These are phyloP conservation scores for Sula dactylatra DNA, from an alignment of 2,113 vertebrate genomes.

Conservation along the genomic window DNA sequence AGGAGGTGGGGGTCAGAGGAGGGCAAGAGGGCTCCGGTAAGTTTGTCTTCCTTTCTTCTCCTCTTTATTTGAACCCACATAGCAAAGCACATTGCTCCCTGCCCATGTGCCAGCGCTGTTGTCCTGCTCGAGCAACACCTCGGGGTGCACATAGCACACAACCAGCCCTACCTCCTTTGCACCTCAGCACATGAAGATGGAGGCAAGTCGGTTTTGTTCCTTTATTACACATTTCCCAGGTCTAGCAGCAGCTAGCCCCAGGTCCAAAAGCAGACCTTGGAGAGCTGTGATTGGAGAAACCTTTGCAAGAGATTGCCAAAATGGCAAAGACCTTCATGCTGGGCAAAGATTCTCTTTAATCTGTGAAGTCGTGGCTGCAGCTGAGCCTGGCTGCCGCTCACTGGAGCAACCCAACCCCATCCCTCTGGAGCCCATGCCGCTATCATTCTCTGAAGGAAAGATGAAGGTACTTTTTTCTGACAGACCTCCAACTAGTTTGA, in stretches of 20 bases:
- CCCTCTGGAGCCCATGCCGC: fast-evolving
- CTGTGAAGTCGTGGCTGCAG: background rate
- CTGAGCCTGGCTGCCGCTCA: background rate
- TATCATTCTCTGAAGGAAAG: background rate
- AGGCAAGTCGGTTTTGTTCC: background rate
- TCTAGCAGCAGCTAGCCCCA: background rate
- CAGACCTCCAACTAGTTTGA: background rate
- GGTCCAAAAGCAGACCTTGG: background rate
- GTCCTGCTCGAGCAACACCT: background rate
- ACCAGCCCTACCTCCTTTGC: background rate
- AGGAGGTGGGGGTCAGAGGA: background rate
- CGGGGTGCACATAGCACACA: fast-evolving
- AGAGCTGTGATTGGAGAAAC: background rate
- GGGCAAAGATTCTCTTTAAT: background rate
- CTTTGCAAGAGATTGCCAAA: background rate
- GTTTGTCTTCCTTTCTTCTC: background rate
- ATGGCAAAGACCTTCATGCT: background rate
- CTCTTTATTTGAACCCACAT: too few species aligned
- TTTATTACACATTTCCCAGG: background rate
- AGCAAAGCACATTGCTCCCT: too few species aligned
- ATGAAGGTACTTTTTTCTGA: background rate
- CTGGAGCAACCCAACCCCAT: fast-evolving
- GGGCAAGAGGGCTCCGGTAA: background rate
- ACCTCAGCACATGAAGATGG: background rate
- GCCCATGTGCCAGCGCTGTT: background rate